Evolutionary conservation across 1,140 invertebrate genomes (phyloP).

Genomic region (Zaprionus lachaisei): DNA sequence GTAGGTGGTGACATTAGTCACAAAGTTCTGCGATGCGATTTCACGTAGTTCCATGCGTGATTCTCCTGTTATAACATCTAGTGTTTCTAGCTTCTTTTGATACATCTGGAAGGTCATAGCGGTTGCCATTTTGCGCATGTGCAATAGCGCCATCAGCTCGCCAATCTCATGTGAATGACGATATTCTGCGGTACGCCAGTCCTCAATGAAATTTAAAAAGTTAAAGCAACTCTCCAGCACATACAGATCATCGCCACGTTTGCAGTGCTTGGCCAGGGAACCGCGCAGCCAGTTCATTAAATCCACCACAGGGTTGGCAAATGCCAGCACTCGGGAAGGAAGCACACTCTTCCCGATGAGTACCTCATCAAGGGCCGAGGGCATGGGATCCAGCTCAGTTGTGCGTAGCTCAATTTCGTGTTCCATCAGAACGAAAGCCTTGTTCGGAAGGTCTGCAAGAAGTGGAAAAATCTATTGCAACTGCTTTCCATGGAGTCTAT

Average conservation of each 20-base stretch:
- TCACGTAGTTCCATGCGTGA: slow-evolving; percentile 66
- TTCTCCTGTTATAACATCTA: slow-evolving; percentile 65
- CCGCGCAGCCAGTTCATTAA: slow-evolving; percentile 74
- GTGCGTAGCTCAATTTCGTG: slow-evolving; percentile 72
- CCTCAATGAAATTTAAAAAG: slow-evolving; percentile 78
- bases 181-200: slow-evolving; percentile 72
- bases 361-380: slow-evolving; percentile 60
- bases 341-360: slow-evolving; percentile 68
- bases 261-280: slow-evolving; percentile 72
- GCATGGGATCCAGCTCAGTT: slow-evolving; percentile 52
- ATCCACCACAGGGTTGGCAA: slow-evolving; percentile 69
- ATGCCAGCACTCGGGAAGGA: slow-evolving; percentile 67
- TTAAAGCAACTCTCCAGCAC: slow-evolving; percentile 72
- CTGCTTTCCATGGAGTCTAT: neutral
- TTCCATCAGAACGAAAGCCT: slow-evolving; percentile 77
- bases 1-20: slow-evolving; percentile 78
- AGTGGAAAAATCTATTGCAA: neutral
- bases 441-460: slow-evolving; percentile 64
- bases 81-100: slow-evolving; percentile 62
- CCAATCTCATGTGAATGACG: slow-evolving; percentile 49
- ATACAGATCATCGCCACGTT: slow-evolving; percentile 68
- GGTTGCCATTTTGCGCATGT: slow-evolving; percentile 66
- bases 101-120: slow-evolving; percentile 80
- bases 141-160: slow-evolving; percentile 61
- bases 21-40: slow-evolving; percentile 77